A percentile compares a stretch with the other conserved stretches of the same genome.
These are phyloP conservation scores for Griposia aprilina DNA, from an alignment of 2,888 invertebrate species.

Conservation along the genomic window DNA sequence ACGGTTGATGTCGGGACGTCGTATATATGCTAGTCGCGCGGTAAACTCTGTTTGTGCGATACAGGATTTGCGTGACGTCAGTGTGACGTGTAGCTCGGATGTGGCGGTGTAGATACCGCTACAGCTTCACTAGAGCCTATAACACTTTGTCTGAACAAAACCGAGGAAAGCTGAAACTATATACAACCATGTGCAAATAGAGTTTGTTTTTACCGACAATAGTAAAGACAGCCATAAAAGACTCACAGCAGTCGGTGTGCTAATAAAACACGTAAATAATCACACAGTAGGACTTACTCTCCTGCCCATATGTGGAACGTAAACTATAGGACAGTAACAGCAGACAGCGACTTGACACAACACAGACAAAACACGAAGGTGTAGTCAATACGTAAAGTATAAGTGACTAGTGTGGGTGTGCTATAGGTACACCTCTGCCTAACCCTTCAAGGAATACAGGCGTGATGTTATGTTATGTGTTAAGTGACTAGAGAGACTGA, in stretches of 20 bases:
- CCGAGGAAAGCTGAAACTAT: background rate
- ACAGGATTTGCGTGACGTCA: too few relatives aligned
- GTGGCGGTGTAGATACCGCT: too few relatives aligned
- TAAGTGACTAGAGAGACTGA: too few relatives aligned
- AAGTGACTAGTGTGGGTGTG: background rate
- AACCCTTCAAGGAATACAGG: too few relatives aligned
- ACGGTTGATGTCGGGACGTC: too few relatives aligned
- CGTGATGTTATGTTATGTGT: too few relatives aligned
- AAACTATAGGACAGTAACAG: constrained; percentile 44
- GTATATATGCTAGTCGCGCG: too few relatives aligned
- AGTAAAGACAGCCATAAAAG: constrained; percentile 14
- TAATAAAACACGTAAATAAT: constrained; percentile 26
- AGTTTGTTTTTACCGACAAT: background rate
- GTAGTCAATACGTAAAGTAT: background rate
- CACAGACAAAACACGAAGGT: background rate
- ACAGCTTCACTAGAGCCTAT: too few relatives aligned
- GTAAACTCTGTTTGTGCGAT: too few relatives aligned
- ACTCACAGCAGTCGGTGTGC: background rate
- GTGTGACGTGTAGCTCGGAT: too few relatives aligned
- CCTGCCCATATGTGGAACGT: constrained; percentile 46
- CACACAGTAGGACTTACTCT: background rate
- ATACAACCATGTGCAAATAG: background rate
- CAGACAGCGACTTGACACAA: background rate
- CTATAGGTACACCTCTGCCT: too few relatives aligned
- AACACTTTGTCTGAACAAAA: background rate